Evolutionary conservation across 2,797 vertebrate species (phyloP).

Genomic region (Sparidentex hasta): DNA sequence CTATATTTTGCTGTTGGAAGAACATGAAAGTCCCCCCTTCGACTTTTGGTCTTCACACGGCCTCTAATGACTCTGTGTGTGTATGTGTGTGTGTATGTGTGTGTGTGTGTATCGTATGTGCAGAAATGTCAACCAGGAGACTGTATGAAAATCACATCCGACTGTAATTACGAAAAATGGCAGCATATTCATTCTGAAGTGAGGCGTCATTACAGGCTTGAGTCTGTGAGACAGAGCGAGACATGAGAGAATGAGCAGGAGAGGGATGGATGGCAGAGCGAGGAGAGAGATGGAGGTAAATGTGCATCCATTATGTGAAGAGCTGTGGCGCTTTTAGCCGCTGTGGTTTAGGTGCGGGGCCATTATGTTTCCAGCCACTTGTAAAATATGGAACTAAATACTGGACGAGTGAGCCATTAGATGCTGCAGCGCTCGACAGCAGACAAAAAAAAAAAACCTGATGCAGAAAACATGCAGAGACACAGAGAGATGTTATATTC

Average conservation of each 20-base stretch:
- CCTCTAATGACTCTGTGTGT: slow-evolving; percentile 40
- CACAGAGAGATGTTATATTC: slow-evolving; percentile 11
- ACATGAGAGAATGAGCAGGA: slow-evolving; percentile 57
- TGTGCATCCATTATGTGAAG: slow-evolving; percentile 66
- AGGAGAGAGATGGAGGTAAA: slow-evolving; percentile 47
- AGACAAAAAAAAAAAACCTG: neutral
- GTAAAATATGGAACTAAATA: slow-evolving; percentile 70
- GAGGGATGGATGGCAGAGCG: slow-evolving; percentile 15
- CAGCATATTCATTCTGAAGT: slow-evolving; percentile 65
- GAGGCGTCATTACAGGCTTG: slow-evolving; percentile 63
- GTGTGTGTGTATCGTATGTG: slow-evolving; percentile 46
- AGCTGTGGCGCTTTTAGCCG: slow-evolving; percentile 47
- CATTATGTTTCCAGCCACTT: slow-evolving; percentile 66
- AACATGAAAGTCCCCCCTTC: neutral
- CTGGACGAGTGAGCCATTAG: slow-evolving; percentile 34
- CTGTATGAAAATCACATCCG: slow-evolving; percentile 70
- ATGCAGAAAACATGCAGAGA: slow-evolving; percentile 26
- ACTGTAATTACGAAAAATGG: slow-evolving; percentile 79
- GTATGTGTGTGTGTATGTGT: slow-evolving; percentile 42
- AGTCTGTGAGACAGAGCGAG: slow-evolving; percentile 55
- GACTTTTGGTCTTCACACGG: slow-evolving; percentile 25
- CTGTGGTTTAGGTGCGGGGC: slow-evolving; percentile 44
- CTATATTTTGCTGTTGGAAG: slow-evolving; percentile 9
- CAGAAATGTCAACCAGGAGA: slow-evolving; percentile 79
- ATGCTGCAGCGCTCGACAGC: slow-evolving; percentile 4